Evolutionary conservation across 1,140 invertebrate species (phyloP).

Genomic region (Neotoxoptera formosana): DNA sequence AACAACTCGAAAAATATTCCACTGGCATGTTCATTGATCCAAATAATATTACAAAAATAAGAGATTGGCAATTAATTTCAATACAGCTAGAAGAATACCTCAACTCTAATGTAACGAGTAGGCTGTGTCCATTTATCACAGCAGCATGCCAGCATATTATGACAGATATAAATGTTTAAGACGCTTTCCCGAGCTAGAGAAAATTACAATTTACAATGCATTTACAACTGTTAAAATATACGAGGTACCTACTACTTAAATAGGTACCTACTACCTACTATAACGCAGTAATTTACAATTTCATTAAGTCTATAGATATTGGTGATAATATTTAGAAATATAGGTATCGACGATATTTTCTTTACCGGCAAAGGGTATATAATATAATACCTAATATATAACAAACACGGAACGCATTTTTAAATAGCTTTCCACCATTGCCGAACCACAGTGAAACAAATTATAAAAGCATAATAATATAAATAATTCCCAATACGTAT

Average conservation of each 20-base stretch:
- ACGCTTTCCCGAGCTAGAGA: not conserved
- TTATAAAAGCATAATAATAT: not conserved
- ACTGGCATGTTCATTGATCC: not conserved
- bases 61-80: not conserved
- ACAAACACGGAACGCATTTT: not conserved
- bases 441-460: not conserved
- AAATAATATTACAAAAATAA: slow-evolving; percentile 5
- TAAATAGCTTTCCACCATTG: not conserved
- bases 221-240: not conserved
- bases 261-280: not conserved
- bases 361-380: not conserved
- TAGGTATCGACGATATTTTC: not conserved
- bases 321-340: not conserved
- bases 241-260: too few relatives aligned
- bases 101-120: not conserved
- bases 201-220: not conserved
- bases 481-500: not conserved
- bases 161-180: not conserved
- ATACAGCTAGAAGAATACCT: not conserved
- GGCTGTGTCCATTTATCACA: not conserved
- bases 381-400: not conserved
- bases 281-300: not conserved
- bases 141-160: not conserved
- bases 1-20: not conserved
- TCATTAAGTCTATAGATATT: not conserved